phyloP scores from a whole-genome alignment of 2,797 vertebrate species.

The Urophycis tenuis region DNA sequence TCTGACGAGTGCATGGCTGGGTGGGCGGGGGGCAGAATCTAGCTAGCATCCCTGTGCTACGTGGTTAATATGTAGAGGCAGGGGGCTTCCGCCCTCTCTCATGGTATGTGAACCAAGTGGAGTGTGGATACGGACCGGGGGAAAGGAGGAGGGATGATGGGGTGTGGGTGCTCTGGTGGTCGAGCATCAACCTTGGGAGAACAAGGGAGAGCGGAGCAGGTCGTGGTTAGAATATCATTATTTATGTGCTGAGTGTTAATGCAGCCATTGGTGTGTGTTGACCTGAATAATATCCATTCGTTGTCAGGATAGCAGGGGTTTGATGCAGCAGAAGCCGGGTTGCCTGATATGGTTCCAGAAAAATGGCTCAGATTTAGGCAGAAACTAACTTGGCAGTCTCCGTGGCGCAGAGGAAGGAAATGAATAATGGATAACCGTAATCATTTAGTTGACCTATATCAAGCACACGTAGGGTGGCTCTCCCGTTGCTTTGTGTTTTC shows the following conservation, averaged over 20 bases:
- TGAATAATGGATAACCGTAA: not conserved
- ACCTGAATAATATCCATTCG: not conserved
- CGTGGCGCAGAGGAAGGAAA: conserved; percentile 9
- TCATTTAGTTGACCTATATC: conserved; percentile 26
- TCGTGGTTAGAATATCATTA: not conserved
- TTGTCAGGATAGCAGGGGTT: not conserved
- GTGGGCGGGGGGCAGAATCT: conserved; percentile 39
- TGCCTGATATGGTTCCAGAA: conserved; percentile 1
- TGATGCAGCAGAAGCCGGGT: not conserved
- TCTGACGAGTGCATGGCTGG: not conserved
- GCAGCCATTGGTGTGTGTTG: not conserved
- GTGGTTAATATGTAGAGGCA: conserved; percentile 38
- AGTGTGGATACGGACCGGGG: conserved; percentile 25
- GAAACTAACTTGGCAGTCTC: conserved; percentile 5
- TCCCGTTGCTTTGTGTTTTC: not conserved
- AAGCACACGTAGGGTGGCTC: not conserved
- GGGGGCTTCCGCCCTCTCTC: conserved; percentile 27
- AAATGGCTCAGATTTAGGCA: conserved; percentile 29
- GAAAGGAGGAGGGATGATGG: conserved; percentile 20
- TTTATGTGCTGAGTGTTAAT: not conserved
- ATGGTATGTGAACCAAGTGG: conserved; percentile 61
- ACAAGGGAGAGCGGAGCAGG: not conserved
- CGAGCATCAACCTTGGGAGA: not conserved
- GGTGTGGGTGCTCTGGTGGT: not conserved
- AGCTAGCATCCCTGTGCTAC: conserved; percentile 48